Conservation (phyloP, 2,888 invertebrate species). For the Xestia rhomboidea region DNA sequence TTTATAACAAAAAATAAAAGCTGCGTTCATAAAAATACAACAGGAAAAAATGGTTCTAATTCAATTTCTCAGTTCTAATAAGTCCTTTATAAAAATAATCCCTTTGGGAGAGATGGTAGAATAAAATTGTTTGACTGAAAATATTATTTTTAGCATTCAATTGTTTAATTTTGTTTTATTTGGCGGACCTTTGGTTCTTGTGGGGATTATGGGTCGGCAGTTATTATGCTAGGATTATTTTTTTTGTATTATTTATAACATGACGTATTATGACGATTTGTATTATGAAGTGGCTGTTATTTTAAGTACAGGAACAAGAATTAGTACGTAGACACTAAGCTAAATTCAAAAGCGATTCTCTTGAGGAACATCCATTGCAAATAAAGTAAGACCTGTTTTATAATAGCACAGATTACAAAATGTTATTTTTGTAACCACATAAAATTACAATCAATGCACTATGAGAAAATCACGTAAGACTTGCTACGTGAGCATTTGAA, state of each 20-base stretch:
- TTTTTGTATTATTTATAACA: neutral
- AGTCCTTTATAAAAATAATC: slow-evolving; percentile 17
- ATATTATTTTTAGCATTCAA: slow-evolving; percentile 15
- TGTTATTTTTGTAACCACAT: too few species aligned
- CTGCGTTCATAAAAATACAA: slow-evolving; percentile 10
- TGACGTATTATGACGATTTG: too few species aligned
- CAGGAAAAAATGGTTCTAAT: slow-evolving; percentile 11
- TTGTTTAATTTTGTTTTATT: slow-evolving; percentile 37
- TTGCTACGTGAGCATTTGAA: too few species aligned
- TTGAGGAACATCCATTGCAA: too few species aligned
- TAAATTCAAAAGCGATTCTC: too few species aligned
- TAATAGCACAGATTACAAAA: too few species aligned
- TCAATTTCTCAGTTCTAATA: slow-evolving; percentile 13
- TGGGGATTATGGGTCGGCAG: neutral
- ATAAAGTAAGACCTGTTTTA: too few species aligned
- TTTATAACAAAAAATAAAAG: neutral
- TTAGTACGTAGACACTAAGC: too few species aligned
- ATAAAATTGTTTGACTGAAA: slow-evolving; percentile 26
- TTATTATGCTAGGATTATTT: neutral
- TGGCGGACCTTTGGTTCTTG: neutral
- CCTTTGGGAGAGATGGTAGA: neutral
- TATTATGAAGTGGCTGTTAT: too few species aligned
- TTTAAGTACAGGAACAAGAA: too few species aligned
- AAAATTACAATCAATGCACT: too few species aligned
- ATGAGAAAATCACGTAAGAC: too few species aligned